These are phyloP conservation scores for Peromyscus leucopus DNA, from an alignment of 2,113 vertebrate genomes.

Conservation along the genomic window DNA sequence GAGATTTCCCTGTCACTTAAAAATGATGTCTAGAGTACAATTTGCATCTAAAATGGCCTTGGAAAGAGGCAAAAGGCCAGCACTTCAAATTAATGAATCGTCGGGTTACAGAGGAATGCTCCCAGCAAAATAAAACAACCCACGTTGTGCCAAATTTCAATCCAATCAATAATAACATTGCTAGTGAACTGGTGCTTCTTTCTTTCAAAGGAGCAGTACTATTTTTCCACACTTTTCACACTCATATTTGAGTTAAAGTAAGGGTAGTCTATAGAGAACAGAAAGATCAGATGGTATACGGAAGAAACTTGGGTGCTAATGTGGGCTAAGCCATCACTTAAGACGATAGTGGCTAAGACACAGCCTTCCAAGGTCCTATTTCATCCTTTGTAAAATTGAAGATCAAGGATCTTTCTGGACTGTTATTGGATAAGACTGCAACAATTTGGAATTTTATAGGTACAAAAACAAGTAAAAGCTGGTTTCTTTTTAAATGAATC, in stretches of 20 bases:
- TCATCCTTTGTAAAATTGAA: not conserved
- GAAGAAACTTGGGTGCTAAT: not conserved
- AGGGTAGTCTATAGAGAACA: not conserved
- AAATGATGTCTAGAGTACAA: constrained; percentile 87
- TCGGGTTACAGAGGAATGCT: constrained; percentile 85
- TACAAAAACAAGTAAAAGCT: not conserved
- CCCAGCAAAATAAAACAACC: constrained; percentile 87
- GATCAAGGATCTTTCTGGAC: not conserved
- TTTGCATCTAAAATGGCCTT: constrained; percentile 87
- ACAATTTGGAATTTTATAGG: not conserved
- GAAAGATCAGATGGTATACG: not conserved
- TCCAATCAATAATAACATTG: constrained; percentile 39
- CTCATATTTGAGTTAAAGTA: not conserved
- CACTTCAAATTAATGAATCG: constrained; percentile 87
- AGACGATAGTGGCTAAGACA: not conserved
- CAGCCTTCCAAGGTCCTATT: not conserved
- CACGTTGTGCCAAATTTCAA: constrained; percentile 80
- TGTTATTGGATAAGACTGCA: not conserved
- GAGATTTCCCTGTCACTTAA: constrained; percentile 89
- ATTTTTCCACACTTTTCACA: not conserved
- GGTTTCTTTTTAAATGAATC: not conserved
- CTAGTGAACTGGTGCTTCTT: constrained; percentile 33
- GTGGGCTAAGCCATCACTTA: not conserved
- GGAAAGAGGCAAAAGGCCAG: constrained; percentile 89
- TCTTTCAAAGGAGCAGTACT: constrained; percentile 23